Conservation (phyloP, 1,140 invertebrate species). For the Matsumurasca onukii region DNA sequence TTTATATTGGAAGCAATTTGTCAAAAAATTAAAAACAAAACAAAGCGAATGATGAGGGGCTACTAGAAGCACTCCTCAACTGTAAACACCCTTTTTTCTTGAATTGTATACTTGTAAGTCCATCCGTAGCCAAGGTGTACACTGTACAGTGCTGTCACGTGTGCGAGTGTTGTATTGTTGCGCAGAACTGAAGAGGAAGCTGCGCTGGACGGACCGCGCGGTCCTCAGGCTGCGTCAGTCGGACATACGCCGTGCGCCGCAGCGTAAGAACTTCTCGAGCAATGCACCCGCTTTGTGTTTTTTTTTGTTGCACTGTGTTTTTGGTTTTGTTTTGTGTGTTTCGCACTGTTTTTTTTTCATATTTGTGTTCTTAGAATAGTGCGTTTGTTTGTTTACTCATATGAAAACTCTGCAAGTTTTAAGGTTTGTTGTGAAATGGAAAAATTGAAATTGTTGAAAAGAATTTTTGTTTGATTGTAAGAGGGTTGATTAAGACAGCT, state of each 20-base stretch:
- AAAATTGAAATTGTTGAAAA: too few species aligned
- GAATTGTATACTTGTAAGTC: too few species aligned
- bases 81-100: too few species aligned
- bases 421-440: too few species aligned
- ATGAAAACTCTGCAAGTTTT: too few species aligned
- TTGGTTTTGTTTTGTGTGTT: constrained; percentile 1
- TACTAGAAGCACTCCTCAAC: too few species aligned
- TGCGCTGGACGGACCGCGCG: constrained; percentile 28
- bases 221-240: constrained; percentile 36
- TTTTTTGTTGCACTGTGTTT: not conserved
- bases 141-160: not conserved
- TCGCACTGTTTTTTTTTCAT: constrained; percentile 32
- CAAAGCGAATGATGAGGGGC: too few species aligned
- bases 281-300: constrained; percentile 12
- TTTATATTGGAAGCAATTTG: too few species aligned
- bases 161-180: not conserved
- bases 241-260: constrained; percentile 28
- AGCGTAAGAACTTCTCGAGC: constrained; percentile 32
- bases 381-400: constrained; percentile 40
- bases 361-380: constrained; percentile 36
- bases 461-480: too few species aligned
- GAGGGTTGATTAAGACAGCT: too few species aligned
- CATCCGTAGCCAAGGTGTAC: too few species aligned
- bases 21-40: too few species aligned
- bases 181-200: constrained; percentile 21